phyloP scores from a whole-genome alignment of 1,140 invertebrate species.

The Euwallacea similis region DNA sequence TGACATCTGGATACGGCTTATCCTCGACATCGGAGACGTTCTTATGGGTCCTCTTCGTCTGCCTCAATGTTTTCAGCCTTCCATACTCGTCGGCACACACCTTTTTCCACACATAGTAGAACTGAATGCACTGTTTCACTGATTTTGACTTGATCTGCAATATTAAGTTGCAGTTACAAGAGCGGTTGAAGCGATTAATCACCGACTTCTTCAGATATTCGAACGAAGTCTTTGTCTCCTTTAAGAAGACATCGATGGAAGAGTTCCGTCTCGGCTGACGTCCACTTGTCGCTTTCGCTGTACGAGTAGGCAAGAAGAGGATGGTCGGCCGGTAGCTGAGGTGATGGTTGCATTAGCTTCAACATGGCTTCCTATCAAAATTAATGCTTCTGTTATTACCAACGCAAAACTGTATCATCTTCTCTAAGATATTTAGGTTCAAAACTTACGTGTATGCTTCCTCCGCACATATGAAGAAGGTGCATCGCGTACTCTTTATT shows the following conservation, averaged over 20 bases:
- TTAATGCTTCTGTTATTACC: neutral
- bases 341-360: slow-evolving; percentile 71
- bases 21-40: slow-evolving; percentile 47
- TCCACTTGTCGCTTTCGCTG: slow-evolving; percentile 79
- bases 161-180: slow-evolving; percentile 56
- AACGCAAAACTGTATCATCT: neutral
- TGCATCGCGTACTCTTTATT: slow-evolving; percentile 95
- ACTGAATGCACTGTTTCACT: slow-evolving; percentile 92
- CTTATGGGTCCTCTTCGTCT: slow-evolving; percentile 42
- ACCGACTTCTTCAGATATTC: slow-evolving; percentile 81
- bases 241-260: slow-evolving; percentile 88
- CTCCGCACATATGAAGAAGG: slow-evolving; percentile 81
- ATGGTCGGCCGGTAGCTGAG: slow-evolving; percentile 73
- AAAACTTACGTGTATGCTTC: slow-evolving; percentile 78
- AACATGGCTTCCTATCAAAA: slow-evolving; percentile 74
- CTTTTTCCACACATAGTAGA: slow-evolving; percentile 99
- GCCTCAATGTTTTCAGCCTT: slow-evolving; percentile 57
- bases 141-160: slow-evolving; percentile 81
- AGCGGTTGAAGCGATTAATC: slow-evolving; percentile 19
- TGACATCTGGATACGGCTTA: slow-evolving; percentile 50
- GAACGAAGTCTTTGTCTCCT: slow-evolving; percentile 92
- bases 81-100: slow-evolving; percentile 85
- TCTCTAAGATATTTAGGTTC: neutral
- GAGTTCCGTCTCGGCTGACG: slow-evolving; percentile 79
- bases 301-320: slow-evolving; percentile 73